Evolutionary conservation across 1,140 invertebrate genomes (phyloP).

Genomic region (Caenorhabditis latens): DNA sequence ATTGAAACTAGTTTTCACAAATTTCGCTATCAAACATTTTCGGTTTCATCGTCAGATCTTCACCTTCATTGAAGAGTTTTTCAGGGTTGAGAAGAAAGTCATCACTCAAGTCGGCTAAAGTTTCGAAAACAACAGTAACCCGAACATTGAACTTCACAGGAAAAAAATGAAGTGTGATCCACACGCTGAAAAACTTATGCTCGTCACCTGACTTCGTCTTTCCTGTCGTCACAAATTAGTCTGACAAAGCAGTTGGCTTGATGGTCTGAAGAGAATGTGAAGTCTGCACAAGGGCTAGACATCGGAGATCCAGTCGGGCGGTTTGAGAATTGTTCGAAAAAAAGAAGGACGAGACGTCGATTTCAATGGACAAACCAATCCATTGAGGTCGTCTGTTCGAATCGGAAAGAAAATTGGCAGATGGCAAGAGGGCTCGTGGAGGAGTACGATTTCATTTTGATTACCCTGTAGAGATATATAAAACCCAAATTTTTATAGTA

Average conservation of each 20-base stretch:
- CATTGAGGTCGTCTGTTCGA: slow-evolving; percentile 38
- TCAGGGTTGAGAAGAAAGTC: not conserved
- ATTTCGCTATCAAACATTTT: not conserved
- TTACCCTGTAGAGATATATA: slow-evolving; percentile 8
- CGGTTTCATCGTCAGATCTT: too few relatives aligned
- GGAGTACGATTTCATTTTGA: not conserved
- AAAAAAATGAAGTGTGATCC: not conserved
- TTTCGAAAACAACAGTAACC: not conserved
- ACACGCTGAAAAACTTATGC: not conserved
- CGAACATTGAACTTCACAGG: slow-evolving; percentile 1
- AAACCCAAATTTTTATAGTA: not conserved
- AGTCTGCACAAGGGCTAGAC: not conserved
- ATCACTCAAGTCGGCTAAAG: too few relatives aligned
- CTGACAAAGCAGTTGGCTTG: slow-evolving; percentile 31
- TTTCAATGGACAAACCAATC: slow-evolving; percentile 10
- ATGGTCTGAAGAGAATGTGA: not conserved
- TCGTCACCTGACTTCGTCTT: slow-evolving; percentile 17
- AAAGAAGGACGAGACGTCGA: not conserved
- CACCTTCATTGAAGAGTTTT: too few relatives aligned
- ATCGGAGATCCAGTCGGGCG: not conserved
- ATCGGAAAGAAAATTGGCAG: not conserved
- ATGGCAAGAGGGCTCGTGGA: slow-evolving; percentile 5
- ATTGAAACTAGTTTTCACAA: slow-evolving; percentile 9
- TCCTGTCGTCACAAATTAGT: slow-evolving; percentile 39
- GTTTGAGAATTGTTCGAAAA: slow-evolving; percentile 15